Percentiles rank a stretch among this genome's conserved stretches.
Evolutionary conservation across 2,888 invertebrate species (phyloP).

Genomic region (Calliopum simillimum): DNA sequence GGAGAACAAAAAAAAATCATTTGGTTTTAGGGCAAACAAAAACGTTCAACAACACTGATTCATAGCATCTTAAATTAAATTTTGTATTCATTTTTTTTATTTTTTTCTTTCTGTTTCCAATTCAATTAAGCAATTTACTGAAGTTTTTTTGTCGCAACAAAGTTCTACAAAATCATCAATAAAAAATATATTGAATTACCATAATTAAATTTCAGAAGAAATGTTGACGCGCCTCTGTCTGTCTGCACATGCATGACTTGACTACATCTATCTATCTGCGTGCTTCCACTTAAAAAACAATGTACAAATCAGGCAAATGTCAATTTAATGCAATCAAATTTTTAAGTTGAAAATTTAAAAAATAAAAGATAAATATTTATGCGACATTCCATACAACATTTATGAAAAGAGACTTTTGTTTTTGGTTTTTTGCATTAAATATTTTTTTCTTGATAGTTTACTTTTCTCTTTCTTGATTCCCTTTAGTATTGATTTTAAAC

Average conservation of each 20-base stretch:
- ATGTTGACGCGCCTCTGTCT: not conserved
- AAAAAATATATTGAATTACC: slow-evolving; percentile 60
- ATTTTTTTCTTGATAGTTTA: too few relatives aligned
- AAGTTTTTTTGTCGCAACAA: not conserved
- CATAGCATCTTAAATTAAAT: not conserved
- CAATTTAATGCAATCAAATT: not conserved
- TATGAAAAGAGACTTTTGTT: too few relatives aligned
- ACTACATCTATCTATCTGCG: too few relatives aligned
- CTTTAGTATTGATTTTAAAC: too few relatives aligned
- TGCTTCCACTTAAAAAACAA: not conserved
- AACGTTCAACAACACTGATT: not conserved
- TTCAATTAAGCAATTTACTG: slow-evolving; percentile 10
- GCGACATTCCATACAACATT: not conserved
- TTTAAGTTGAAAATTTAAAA: not conserved
- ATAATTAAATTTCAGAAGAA: slow-evolving; percentile 55
- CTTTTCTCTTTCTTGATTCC: too few relatives aligned
- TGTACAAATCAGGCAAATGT: slow-evolving; percentile 2
- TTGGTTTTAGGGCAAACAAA: not conserved
- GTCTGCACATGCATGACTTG: too few relatives aligned
- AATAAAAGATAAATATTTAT: not conserved
- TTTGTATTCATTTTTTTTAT: not conserved
- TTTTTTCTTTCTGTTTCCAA: not conserved
- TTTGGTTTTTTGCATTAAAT: too few relatives aligned
- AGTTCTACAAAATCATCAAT: slow-evolving; percentile 49
- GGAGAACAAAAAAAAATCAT: too few relatives aligned